Evolutionary conservation across 2,888 invertebrate genomes (phyloP).

Genomic region (Mesodorylaimus sp.): DNA sequence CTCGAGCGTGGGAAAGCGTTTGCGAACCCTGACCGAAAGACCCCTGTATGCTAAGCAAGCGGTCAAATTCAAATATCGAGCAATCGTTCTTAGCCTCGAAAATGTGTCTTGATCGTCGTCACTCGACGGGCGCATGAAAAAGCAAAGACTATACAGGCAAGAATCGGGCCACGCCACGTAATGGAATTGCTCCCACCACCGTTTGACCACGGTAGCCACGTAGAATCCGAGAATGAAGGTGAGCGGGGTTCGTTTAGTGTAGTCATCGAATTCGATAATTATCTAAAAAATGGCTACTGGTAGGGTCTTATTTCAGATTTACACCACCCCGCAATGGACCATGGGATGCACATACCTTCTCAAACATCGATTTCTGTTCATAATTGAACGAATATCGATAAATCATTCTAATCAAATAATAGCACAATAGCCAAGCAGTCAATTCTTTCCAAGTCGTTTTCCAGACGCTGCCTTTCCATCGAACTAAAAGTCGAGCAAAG

Average conservation of each 20-base stretch:
- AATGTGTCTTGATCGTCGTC: constrained; percentile 14
- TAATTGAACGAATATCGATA: too few relatives aligned
- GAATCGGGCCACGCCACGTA: constrained; percentile 11
- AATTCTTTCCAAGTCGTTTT: too few relatives aligned
- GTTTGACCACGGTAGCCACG: constrained; percentile 19
- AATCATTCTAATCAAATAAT: too few relatives aligned
- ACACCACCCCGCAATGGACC: too few relatives aligned
- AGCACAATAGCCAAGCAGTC: too few relatives aligned
- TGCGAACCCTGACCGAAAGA: constrained; percentile 14
- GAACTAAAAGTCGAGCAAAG: too few relatives aligned
- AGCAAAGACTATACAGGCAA: neutral
- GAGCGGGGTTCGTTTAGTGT: constrained; percentile 19
- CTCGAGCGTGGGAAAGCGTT: constrained; percentile 32
- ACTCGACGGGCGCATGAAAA: constrained; percentile 3
- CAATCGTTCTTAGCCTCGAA: constrained; percentile 17
- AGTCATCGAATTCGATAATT: constrained; percentile 15
- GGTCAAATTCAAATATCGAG: constrained; percentile 19
- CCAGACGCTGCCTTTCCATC: too few relatives aligned
- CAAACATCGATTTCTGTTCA: too few relatives aligned
- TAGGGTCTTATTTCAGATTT: too few relatives aligned
- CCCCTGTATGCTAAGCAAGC: constrained; percentile 17
- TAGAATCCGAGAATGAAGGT: constrained; percentile 23
- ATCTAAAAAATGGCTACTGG: neutral
- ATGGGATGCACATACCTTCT: too few relatives aligned
- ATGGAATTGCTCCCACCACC: constrained; percentile 12